A percentile compares a stretch with the other conserved stretches of the same genome.
Evolutionary conservation across 2,113 vertebrate genomes (phyloP).

Genomic region (Apaloderma vittatum): DNA sequence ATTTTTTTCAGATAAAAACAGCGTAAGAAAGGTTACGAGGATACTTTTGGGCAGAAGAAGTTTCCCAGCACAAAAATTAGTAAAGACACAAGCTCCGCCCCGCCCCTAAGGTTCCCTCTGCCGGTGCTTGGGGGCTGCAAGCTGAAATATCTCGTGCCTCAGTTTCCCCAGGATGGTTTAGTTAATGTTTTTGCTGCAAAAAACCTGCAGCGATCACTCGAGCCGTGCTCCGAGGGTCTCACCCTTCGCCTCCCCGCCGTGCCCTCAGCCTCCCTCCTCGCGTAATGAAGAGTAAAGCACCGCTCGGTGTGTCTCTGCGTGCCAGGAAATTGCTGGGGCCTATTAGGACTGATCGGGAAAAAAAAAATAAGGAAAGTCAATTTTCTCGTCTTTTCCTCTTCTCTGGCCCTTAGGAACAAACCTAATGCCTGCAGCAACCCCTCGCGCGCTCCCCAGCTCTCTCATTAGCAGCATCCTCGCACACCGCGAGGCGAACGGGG

Average conservation of each 20-base stretch:
- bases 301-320: not conserved
- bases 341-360: not conserved
- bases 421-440: not conserved
- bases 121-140: not conserved
- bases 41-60: no score
- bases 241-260: not conserved
- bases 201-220: not conserved
- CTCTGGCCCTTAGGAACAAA: not conserved
- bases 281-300: conserved; percentile 12
- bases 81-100: not conserved
- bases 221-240: not conserved
- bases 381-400: not conserved
- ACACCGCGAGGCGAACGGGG: not conserved
- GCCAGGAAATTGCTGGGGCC: conserved; percentile 1
- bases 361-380: not conserved
- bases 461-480: not conserved
- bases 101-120: not conserved
- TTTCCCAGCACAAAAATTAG: not conserved
- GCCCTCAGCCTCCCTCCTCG: not conserved
- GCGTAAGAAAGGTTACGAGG: no score
- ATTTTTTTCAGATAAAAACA: not conserved
- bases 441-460: not conserved
- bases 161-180: not conserved
- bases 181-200: not conserved
- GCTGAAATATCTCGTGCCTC: not conserved